Evolutionary conservation across 2,797 vertebrate genomes (phyloP).

Genomic region (Cyclura pinguis): DNA sequence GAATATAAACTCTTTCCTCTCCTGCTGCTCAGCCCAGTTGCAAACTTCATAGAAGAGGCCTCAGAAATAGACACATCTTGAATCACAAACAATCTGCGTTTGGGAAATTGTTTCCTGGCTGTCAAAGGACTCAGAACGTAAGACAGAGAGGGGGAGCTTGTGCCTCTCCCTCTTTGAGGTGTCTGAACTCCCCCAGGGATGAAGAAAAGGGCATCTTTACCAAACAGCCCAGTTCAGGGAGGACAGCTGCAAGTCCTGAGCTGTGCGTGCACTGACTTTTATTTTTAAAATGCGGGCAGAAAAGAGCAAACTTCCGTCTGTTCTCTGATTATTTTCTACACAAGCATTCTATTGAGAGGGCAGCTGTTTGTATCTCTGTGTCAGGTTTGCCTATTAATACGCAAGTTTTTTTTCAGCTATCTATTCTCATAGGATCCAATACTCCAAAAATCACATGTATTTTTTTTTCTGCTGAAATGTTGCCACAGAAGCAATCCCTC

Average conservation of each 20-base stretch:
- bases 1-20: constrained; percentile 71
- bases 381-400: constrained; percentile 48
- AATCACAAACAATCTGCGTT: neutral
- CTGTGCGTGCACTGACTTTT: constrained; percentile 24
- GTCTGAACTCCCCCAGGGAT: neutral
- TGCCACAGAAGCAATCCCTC: constrained; percentile 45
- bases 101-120: constrained; percentile 13
- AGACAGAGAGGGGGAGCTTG: neutral
- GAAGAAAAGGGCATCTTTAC: neutral
- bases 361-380: constrained; percentile 68
- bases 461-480: constrained; percentile 36
- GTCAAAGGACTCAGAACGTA: constrained; percentile 7
- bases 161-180: constrained; percentile 11
- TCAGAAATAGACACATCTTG: constrained; percentile 73
- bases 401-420: constrained; percentile 44
- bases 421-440: constrained; percentile 32
- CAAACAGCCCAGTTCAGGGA: constrained; percentile 14
- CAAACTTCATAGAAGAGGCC: constrained; percentile 75
- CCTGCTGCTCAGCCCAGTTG: constrained; percentile 71
- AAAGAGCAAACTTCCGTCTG: constrained; percentile 34
- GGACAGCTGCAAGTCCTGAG: constrained; percentile 28
- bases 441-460: constrained; percentile 45
- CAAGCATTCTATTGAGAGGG: constrained; percentile 51
- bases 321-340: constrained; percentile 51
- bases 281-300: neutral